Percentiles rank a stretch among this genome's conserved stretches.
Evolutionary conservation across 1,140 invertebrate genomes (phyloP).

Genomic region (Heterodera schachtii): DNA sequence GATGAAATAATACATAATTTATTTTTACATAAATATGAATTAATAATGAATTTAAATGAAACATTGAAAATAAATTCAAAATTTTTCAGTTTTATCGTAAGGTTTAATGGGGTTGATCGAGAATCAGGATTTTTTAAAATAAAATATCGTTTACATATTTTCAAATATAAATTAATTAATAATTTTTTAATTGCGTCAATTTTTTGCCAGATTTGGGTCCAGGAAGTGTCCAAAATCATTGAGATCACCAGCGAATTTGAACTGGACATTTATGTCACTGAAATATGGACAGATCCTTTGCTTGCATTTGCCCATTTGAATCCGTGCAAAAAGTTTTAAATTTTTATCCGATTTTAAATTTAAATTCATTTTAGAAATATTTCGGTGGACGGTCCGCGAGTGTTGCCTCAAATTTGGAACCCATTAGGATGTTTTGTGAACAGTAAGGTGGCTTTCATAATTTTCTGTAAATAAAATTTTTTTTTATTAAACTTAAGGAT

Average conservation of each 20-base stretch:
- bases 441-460: constrained; percentile 41
- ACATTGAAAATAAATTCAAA: no score
- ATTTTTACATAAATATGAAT: no score
- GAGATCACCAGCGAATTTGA: constrained; percentile 65
- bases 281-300: constrained; percentile 61
- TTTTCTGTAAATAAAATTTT: no score
- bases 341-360: not conserved
- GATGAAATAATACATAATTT: no score
- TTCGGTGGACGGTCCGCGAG: constrained; percentile 63
- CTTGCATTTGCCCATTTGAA: constrained; percentile 62
- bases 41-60: no score
- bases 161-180: no score
- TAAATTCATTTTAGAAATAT: constrained; percentile 53
- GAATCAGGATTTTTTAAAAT: no score
- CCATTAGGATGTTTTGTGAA: constrained; percentile 64
- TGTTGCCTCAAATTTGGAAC: constrained; percentile 64
- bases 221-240: constrained; percentile 66
- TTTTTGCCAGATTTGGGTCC: constrained; percentile 58
- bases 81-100: no score
- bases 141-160: no score
- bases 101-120: no score
- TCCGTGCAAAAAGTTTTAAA: constrained; percentile 62
- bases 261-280: constrained; percentile 65
- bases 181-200: no score
- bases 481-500: constrained; percentile 24